Evolutionary conservation across 2,797 vertebrate species (phyloP).

Genomic region (Borostomias antarcticus): DNA sequence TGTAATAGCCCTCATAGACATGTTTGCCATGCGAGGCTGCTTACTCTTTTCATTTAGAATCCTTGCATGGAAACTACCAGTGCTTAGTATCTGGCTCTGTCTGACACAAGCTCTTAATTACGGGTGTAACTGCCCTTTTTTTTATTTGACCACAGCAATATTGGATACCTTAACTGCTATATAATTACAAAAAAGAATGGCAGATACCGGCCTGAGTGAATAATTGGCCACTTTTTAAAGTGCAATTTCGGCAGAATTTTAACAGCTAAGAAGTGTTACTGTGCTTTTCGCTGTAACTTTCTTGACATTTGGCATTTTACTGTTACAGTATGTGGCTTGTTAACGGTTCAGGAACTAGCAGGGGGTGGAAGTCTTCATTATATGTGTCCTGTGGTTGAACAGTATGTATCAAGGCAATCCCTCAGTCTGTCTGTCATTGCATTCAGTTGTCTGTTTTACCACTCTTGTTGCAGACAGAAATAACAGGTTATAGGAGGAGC

Average conservation of each 20-base stretch:
- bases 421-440: slow-evolving; percentile 2
- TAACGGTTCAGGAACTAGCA: slow-evolving; percentile 3
- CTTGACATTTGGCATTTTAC: slow-evolving; percentile 28
- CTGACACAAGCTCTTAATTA: slow-evolving; percentile 66
- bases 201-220: slow-evolving; percentile 39
- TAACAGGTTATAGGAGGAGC: slow-evolving; percentile 51
- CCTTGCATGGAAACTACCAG: slow-evolving; percentile 53
- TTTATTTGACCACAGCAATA: slow-evolving; percentile 66
- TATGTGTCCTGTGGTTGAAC: slow-evolving; percentile 23
- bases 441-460: slow-evolving; percentile 39
- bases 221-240: slow-evolving; percentile 28
- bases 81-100: slow-evolving; percentile 58
- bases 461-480: slow-evolving; percentile 52
- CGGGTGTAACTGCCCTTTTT: slow-evolving; percentile 60
- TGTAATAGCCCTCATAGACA: slow-evolving; percentile 42
- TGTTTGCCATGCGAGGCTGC: slow-evolving; percentile 48
- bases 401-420: slow-evolving; percentile 3
- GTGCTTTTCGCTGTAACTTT: slow-evolving; percentile 27
- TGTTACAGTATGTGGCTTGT: neutral
- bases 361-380: slow-evolving; percentile 14
- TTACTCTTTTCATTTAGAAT: slow-evolving; percentile 52
- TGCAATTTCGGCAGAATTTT: slow-evolving; percentile 34
- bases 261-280: slow-evolving; percentile 23
- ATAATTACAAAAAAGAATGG: slow-evolving; percentile 60
- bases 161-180: slow-evolving; percentile 53